These are phyloP conservation scores for Lepas anatifera DNA, from an alignment of 2,888 invertebrate species.

Conservation along the genomic window DNA sequence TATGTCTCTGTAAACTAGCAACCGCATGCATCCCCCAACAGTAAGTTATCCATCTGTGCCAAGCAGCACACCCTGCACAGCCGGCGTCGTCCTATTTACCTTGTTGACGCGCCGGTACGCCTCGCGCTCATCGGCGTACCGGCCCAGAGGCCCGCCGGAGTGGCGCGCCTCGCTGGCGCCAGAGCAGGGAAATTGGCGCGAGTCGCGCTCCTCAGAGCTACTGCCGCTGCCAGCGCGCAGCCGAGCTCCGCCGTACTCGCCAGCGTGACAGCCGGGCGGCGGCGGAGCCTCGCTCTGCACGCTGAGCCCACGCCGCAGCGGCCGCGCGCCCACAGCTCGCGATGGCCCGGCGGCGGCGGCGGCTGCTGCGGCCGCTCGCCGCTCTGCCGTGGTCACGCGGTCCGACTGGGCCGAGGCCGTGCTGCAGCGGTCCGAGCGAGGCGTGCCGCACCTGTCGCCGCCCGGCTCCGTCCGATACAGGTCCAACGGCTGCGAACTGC, in stretches of 20 bases:
- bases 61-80: no score
- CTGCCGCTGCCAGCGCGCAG: neutral
- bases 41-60: no score
- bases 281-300: neutral
- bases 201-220: neutral
- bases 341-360: no score
- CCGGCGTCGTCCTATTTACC: no score
- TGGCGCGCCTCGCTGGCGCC: neutral
- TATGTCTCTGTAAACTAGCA: no score
- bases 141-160: no score
- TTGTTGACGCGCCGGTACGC: neutral
- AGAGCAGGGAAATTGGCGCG: neutral
- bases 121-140: neutral
- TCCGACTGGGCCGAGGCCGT: conserved; percentile 1
- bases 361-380: neutral
- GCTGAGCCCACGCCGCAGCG: neutral
- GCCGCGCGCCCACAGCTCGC: conserved; percentile 1
- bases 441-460: conserved; percentile 10
- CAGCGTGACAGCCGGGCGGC: neutral
- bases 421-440: neutral
- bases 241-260: neutral
- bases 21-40: no score
- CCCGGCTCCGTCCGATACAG: conserved; percentile 5
- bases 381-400: neutral
- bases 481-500: conserved; percentile 14